phyloP scores from a whole-genome alignment of 2,113 vertebrate genomes.

The Anseranas semipalmata region DNA sequence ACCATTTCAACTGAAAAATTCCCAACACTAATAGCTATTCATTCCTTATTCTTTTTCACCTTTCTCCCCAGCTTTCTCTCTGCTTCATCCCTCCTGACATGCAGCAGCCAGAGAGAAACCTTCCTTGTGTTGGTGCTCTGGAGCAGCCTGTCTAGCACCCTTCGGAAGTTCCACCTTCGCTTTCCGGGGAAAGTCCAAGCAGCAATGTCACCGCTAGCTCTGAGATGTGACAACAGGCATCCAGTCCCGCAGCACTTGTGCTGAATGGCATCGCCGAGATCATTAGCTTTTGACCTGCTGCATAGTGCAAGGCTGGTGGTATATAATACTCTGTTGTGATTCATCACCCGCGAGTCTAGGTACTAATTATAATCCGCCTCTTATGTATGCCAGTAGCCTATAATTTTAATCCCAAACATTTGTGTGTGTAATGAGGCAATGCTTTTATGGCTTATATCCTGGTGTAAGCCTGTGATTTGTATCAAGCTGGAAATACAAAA shows the following conservation, averaged over 20 bases:
- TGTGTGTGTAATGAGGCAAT: conserved; percentile 42
- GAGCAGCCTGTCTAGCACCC: neutral
- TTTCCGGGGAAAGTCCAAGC: neutral
- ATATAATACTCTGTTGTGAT: neutral
- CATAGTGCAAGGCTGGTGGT: neutral
- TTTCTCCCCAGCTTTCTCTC: neutral
- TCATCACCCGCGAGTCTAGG: neutral
- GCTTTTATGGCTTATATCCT: conserved; percentile 9
- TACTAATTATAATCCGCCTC: conserved; percentile 36
- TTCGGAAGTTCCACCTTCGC: neutral
- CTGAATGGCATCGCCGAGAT: neutral
- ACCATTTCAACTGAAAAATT: neutral
- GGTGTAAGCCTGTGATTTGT: conserved; percentile 17
- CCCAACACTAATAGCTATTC: neutral
- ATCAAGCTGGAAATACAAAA: neutral
- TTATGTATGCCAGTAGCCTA: neutral
- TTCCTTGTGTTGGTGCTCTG: neutral
- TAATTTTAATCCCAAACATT: conserved; percentile 66
- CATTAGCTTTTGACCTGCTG: neutral
- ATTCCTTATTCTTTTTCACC: neutral
- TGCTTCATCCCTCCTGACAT: neutral
- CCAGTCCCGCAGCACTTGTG: neutral
- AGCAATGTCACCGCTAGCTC: neutral
- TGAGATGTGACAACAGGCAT: neutral
- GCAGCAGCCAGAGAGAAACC: neutral